A percentile compares a stretch with the other conserved stretches of the same genome.
Evolutionary conservation across 2,797 vertebrate species (phyloP).

Genomic region (Falco peregrinus): DNA sequence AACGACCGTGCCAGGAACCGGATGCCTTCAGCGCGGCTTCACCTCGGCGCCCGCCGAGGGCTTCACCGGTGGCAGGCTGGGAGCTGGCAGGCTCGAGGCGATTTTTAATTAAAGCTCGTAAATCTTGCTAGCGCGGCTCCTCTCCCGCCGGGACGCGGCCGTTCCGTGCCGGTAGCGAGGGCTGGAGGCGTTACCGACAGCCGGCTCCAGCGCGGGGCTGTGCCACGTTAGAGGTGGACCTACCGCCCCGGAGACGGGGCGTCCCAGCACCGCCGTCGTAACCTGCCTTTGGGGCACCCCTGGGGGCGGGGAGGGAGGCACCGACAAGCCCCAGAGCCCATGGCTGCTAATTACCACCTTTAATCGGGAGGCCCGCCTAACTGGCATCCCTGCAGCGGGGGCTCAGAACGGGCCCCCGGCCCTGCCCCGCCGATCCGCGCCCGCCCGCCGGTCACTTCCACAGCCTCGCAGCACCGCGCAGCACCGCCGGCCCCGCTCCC

Average conservation of each 20-base stretch:
- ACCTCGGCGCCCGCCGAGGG: not conserved
- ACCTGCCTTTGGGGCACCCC: not conserved
- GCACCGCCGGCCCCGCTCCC: not conserved
- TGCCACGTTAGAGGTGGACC: fast-evolving
- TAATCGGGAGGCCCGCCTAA: not conserved
- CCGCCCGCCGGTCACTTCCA: too few species aligned
- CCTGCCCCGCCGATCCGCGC: not conserved
- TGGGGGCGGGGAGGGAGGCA: not conserved
- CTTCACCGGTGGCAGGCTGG: not conserved
- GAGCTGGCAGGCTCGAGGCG: not conserved
- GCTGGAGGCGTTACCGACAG: not conserved
- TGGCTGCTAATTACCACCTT: not conserved
- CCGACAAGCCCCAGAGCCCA: too few species aligned
- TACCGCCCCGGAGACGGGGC: not conserved
- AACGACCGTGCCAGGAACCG: fast-evolving
- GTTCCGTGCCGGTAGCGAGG: not conserved
- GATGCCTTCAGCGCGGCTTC: fast-evolving
- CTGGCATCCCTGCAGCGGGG: not conserved
- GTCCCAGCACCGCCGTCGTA: not conserved
- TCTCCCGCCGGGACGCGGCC: too few species aligned
- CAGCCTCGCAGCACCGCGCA: not conserved
- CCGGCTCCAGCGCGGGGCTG: not conserved
- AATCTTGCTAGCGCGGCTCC: fast-evolving
- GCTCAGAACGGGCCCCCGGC: not conserved
- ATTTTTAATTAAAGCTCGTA: fast-evolving